Base-by-base conservation (phyloP, 2,113 vertebrate species). In the Sclerurus mexicanus region DNA sequence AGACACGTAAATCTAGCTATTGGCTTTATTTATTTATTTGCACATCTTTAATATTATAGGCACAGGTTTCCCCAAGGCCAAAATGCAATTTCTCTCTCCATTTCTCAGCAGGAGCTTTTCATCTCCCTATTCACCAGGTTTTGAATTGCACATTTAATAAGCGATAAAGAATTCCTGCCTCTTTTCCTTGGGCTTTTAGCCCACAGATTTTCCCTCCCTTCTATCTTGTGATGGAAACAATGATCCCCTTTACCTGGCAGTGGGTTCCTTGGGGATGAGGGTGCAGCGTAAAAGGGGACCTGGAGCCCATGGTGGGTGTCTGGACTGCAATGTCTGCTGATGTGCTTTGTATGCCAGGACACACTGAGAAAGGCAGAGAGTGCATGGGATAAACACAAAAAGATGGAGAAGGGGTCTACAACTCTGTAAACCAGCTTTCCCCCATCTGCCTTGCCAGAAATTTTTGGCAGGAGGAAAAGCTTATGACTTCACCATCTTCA, bases 131-230 rank as follows among this genome's bases (percentile, higher is more conserved):
- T 95, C 79, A 88, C 96, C 89, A 80, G 87, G 75, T 96, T 96
- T 96, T 96, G 95, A 96, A 96, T 95, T 96, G 96, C 94, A 96
- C 94, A 94, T 96, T 96, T 96, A 97, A 96, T 95, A 97, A 96
- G 82, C 17, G 39, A 96, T 95, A 95, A 96, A 95, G 92, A 95
- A 96, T 91, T 89, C 93, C 91, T 80, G 87, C 73, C 93, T 91
- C 89, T 95, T 78, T 92, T 96, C 72, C 93, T 83, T 76, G 52
- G 19, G 63, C 75, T 90, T 91, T 85, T 86, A 96, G 93, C 52
- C 62, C n/a, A 53, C 68, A 42, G 49, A 58, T 94, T 85, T 55
- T 17, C 14, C 56, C 42, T 88, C 63, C 40, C 33, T 84, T 93
- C 86, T 64, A 28, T 74, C 87, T 89, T 78, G 52, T 72, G 78